These are phyloP conservation scores for Planococcus citri DNA, from an alignment of 1,140 invertebrate genomes.

Conservation along the genomic window DNA sequence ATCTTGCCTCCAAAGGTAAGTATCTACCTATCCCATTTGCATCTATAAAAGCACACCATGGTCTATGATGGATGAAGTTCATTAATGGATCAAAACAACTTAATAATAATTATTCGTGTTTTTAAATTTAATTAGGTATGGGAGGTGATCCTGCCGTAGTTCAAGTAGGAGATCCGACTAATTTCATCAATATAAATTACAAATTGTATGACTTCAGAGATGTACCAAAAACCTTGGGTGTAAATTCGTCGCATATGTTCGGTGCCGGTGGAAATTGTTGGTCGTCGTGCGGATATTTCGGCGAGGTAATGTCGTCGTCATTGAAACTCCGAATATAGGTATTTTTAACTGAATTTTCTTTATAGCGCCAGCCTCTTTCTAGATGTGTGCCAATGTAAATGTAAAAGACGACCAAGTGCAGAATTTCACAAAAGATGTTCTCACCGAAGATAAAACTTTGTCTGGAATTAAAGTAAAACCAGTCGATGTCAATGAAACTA, in stretches of 20 bases:
- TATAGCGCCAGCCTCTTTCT: neutral
- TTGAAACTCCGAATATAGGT: neutral
- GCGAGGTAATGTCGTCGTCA: neutral
- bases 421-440: neutral
- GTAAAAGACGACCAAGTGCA: neutral
- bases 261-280: conserved; percentile 1
- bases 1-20: conserved; percentile 59
- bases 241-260: neutral
- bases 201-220: neutral
- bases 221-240: neutral
- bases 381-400: neutral
- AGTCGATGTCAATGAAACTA: neutral
- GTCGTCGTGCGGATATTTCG: neutral
- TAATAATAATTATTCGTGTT: neutral
- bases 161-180: conserved; percentile 9
- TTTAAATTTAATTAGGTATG: no score
- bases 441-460: neutral
- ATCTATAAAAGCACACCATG: no score
- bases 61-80: no score
- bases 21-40: neutral
- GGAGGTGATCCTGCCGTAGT: neutral
- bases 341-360: neutral
- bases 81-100: no score
- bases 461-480: neutral
- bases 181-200: neutral